Base-by-base conservation (phyloP, 2,113 vertebrate genomes). In the Zootoca vivipara region DNA sequence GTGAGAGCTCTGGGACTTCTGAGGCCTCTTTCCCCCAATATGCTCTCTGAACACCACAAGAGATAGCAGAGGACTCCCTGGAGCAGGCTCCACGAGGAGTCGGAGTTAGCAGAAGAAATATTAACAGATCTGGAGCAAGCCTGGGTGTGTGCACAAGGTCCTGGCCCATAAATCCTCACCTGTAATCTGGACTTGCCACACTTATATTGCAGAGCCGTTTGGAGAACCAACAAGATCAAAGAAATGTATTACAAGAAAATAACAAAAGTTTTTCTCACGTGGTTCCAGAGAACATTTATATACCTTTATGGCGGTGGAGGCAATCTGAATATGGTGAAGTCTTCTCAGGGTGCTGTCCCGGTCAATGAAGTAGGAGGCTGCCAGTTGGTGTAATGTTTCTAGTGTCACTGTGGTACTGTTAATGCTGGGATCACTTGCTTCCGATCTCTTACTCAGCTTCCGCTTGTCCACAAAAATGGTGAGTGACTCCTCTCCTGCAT, bases 381-480 rank as follows among this genome's bases (percentile, higher is more conserved):
- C 98, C 0, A 98, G 95, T 88, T 98, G 97, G 93, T 98, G 97
- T 1, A 97, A 95, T 0, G 96, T 97, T 91, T 97, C 96, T 88
- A 97, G 93, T 0, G 95, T 96, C 80, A 98, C 97, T 0, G 78
- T 94, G 0, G 98, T 98, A 86, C 97, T 98, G 91, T 99, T 99
- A 4, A 95, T 93, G 26, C 93, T 93, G 92, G 96, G 94, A 40
- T 99, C 98, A 5, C 96, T 97, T 82, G 96, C 97, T 78, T 99
- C 98, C 0, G 97, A 95, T 92, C 98, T 97, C 93, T 97, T 99
- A 94, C 98, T 99, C 96, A 99, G 95, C 96, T 99, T 99, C 95
- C 98, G 95, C 95, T 99, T 99, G 97, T 99, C 98, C 96, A 99
- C 98, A 96, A 99, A 99, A 97, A 99, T 99, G 2, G 98, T 99